Conservation (phyloP, 2,888 invertebrate genomes). For the Pollenia griseotomentosa region DNA sequence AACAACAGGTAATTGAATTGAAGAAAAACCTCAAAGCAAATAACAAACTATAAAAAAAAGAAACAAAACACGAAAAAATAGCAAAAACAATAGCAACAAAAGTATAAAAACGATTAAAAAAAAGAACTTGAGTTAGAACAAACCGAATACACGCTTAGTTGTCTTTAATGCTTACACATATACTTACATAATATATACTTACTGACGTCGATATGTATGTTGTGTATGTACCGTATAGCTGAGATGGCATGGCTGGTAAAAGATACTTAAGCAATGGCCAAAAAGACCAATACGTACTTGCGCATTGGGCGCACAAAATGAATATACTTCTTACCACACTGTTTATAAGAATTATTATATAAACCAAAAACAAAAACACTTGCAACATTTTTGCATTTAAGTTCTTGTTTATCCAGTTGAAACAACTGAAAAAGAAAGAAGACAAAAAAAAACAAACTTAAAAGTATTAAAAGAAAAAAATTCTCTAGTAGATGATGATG, state of each 20-base stretch:
- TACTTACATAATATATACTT: neutral
- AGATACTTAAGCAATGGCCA: slow-evolving; percentile 47
- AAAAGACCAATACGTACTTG: slow-evolving; percentile 49
- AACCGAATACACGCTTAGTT: slow-evolving; percentile 16
- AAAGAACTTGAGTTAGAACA: slow-evolving; percentile 57
- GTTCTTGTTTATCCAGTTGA: slow-evolving; percentile 71
- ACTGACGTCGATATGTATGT: too few species aligned
- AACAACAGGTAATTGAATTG: slow-evolving; percentile 54
- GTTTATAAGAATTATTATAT: slow-evolving; percentile 38
- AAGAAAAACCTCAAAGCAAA: slow-evolving; percentile 32
- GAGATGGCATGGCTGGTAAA: slow-evolving; percentile 23
- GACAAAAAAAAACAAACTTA: neutral
- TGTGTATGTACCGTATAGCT: neutral
- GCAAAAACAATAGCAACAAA: slow-evolving; percentile 19
- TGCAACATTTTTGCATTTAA: slow-evolving; percentile 68
- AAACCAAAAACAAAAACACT: slow-evolving; percentile 47
- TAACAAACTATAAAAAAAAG: slow-evolving; percentile 7
- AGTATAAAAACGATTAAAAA: slow-evolving; percentile 43
- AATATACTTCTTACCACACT: slow-evolving; percentile 27
- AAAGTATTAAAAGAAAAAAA: neutral
- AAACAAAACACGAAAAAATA: slow-evolving; percentile 26
- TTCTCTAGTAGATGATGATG: slow-evolving; percentile 24
- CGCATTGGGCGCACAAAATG: slow-evolving; percentile 43
- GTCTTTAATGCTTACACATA: neutral
- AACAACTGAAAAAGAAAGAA: slow-evolving; percentile 17